Conservation (phyloP, 2,888 invertebrate genomes). For the Malachius bipustulatus region DNA sequence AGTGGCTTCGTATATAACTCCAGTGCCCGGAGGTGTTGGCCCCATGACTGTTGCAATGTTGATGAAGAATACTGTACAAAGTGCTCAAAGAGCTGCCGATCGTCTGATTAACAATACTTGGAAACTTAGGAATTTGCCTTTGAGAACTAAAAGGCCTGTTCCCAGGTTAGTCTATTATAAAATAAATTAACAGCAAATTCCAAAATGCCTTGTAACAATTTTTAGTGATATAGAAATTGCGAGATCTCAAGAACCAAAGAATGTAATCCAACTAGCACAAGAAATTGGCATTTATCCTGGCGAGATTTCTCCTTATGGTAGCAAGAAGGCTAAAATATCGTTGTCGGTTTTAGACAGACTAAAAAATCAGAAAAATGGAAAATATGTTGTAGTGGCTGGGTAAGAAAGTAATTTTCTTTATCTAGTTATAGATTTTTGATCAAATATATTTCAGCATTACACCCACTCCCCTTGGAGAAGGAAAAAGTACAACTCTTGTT, state of each 20-base stretch:
- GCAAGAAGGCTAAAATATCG: slow-evolving; percentile 87
- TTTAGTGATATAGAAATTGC: slow-evolving; percentile 82
- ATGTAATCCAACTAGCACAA: slow-evolving; percentile 59
- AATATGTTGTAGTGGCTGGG: slow-evolving; percentile 93
- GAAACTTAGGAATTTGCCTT: slow-evolving; percentile 56
- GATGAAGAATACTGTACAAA: slow-evolving; percentile 86
- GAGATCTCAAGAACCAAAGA: slow-evolving; percentile 76
- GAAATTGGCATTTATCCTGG: slow-evolving; percentile 72
- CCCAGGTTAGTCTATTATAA: slow-evolving; percentile 57
- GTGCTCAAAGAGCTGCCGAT: slow-evolving; percentile 56
- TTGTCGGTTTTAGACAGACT: slow-evolving; percentile 70
- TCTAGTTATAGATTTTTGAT: background rate
- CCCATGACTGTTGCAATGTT: slow-evolving; percentile 99
- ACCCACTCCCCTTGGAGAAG: slow-evolving; percentile 97
- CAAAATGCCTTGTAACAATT: slow-evolving; percentile 10
- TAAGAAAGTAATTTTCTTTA: slow-evolving; percentile 36
- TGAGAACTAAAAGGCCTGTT: slow-evolving; percentile 57
- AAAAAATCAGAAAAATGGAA: slow-evolving; percentile 57
- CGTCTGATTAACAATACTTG: slow-evolving; percentile 50
- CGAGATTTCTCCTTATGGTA: slow-evolving; percentile 86
- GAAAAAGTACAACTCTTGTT: slow-evolving; percentile 91
- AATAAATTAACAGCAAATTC: background rate
- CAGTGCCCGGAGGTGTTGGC: slow-evolving; percentile 94
- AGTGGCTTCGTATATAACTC: slow-evolving; percentile 82
- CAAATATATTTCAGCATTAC: slow-evolving; percentile 61